phyloP scores from a whole-genome alignment of 2,797 vertebrate genomes.

The Pristis pectinata region DNA sequence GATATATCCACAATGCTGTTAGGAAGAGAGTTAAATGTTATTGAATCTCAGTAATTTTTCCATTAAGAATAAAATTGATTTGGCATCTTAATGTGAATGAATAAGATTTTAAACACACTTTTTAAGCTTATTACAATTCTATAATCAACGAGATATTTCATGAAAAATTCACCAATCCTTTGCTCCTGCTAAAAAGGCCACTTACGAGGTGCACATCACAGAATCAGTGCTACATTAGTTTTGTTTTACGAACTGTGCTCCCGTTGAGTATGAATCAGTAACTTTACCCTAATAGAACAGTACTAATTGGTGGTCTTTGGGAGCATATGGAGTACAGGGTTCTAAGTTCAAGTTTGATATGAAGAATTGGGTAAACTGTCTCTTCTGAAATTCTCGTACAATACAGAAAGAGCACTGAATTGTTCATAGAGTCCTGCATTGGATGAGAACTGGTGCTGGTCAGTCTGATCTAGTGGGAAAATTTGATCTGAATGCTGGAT shows the following conservation, averaged over 20 bases:
- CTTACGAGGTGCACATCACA: background rate
- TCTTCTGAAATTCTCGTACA: background rate
- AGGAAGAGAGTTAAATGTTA: background rate
- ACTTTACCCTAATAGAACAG: background rate
- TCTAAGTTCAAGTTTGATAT: background rate
- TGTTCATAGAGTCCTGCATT: background rate
- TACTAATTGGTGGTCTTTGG: background rate
- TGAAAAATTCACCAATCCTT: background rate
- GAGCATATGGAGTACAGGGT: background rate
- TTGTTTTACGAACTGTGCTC: background rate
- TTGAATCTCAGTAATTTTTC: background rate
- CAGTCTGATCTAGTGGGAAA: background rate
- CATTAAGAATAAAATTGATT: background rate
- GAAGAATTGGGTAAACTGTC: background rate
- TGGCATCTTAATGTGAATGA: background rate
- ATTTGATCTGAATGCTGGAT: background rate
- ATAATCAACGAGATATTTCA: background rate
- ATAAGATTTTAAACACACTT: background rate
- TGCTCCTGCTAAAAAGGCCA: background rate
- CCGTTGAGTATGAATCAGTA: background rate
- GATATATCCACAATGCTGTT: too few species aligned
- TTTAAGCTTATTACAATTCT: background rate
- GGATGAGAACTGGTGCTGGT: background rate
- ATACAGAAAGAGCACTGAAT: background rate
- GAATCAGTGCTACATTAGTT: background rate